Base-by-base conservation (phyloP, 2,797 vertebrate species). In the Rhadinocentrus ornatus region DNA sequence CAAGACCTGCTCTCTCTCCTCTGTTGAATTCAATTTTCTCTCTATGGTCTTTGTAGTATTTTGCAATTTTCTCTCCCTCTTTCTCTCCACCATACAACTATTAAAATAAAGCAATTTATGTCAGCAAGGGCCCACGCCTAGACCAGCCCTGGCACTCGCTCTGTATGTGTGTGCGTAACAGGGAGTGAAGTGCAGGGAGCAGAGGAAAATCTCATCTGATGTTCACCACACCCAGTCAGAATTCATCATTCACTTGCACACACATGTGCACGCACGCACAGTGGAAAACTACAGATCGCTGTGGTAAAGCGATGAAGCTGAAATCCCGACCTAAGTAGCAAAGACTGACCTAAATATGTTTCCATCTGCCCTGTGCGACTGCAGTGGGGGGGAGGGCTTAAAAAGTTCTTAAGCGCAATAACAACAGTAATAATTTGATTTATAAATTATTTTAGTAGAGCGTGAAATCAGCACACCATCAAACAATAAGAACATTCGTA, bases 41-140 rank as follows among this genome's bases (percentile, higher is more conserved):
- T 84, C 70, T 37, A 46, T 48, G 64, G 78, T 71, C 75, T 78
- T 81, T 88, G 70, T 75, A 75, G 79, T 69, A 68, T 89, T 90
- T 84, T 74, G 75, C 84, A 57, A 39, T 85, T 85, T 69, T 64
- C 65, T 65, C 63, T 75, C 66, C 50, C 67, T 64, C 59, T 86
- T 66, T 73, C 56, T 81, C 67, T 79, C 80, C 53, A 81, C 88
- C 86, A 86, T 91, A 88, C 90, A 86, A 86, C 88, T 91, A 94
- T 94, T 92, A 93, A 94, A 92, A 89, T 92, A 91, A 93, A 92
- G 92, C 90, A 88, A 93, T 92, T 91, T 87, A 88, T 89, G 91
- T 91, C 89, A 92, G 85, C 78, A 65, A 86, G 78, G 83, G 83
- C 90, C 93, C 84, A 93, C 92, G 91, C 93, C 92, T 92, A 92